Evolutionary conservation across 2,797 vertebrate species (phyloP).

Genomic region (Pseudochaenichthys georgianus): DNA sequence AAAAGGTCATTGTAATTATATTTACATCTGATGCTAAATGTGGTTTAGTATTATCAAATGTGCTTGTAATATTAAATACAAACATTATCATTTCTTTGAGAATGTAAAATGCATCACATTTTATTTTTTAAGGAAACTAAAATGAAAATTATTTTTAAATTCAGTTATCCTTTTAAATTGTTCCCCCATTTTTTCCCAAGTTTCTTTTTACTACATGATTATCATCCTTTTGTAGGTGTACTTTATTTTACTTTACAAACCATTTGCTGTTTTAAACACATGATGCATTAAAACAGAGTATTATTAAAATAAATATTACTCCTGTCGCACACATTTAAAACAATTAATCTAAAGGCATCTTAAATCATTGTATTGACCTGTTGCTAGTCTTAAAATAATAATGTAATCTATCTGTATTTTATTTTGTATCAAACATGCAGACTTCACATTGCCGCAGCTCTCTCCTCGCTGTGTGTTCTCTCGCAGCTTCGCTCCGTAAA

Average conservation of each 20-base stretch:
- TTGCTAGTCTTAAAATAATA: neutral
- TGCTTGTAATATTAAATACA: conserved; percentile 2
- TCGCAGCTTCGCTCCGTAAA: conserved; percentile 79
- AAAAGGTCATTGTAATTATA: neutral
- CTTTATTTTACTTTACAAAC: neutral
- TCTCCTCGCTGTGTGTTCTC: conserved; percentile 7
- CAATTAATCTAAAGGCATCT: neutral
- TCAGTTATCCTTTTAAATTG: neutral
- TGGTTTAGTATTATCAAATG: no score
- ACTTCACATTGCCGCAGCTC: conserved; percentile 1
- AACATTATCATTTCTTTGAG: neutral
- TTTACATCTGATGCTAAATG: neutral
- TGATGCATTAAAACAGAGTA: rapidly evolving
- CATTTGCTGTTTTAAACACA: neutral
- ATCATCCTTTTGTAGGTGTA: neutral
- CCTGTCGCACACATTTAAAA: neutral
- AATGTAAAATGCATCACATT: neutral
- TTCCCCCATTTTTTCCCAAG: rapidly evolving
- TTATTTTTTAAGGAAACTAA: neutral
- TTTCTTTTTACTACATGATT: neutral
- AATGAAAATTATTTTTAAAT: neutral
- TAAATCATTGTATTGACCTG: neutral
- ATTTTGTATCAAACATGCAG: neutral
- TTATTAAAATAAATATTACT: neutral
- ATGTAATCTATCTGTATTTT: neutral